These are phyloP conservation scores for Chrysolina haemoptera DNA, from an alignment of 2,888 invertebrate species.

Conservation along the genomic window DNA sequence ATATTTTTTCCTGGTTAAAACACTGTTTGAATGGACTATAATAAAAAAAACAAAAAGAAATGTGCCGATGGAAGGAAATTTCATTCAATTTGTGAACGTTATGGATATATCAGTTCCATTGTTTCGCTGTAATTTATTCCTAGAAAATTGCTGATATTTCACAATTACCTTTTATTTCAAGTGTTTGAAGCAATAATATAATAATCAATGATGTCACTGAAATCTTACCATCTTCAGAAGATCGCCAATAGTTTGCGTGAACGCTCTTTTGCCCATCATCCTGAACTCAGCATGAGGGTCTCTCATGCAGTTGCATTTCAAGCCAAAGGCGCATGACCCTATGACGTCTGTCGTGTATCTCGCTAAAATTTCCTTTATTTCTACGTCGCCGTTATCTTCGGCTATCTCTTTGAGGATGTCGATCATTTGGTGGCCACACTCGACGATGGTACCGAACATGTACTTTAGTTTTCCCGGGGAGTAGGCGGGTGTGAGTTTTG, in stretches of 20 bases:
- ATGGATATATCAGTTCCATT: too few relatives aligned
- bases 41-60: too few relatives aligned
- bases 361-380: slow-evolving; percentile 73
- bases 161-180: too few relatives aligned
- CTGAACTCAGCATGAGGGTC: slow-evolving; percentile 73
- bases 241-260: slow-evolving; percentile 64
- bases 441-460: slow-evolving; percentile 76
- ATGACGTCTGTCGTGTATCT: slow-evolving; percentile 77
- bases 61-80: too few relatives aligned
- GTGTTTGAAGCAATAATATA: too few relatives aligned
- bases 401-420: slow-evolving; percentile 66
- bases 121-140: too few relatives aligned
- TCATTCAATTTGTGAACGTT: too few relatives aligned
- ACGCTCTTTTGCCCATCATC: slow-evolving; percentile 63
- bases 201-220: background rate
- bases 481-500: slow-evolving; percentile 78
- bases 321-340: slow-evolving; percentile 75
- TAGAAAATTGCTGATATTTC: too few relatives aligned
- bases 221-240: slow-evolving; percentile 60
- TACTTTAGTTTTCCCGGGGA: slow-evolving; percentile 78
- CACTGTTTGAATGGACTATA: too few relatives aligned
- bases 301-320: slow-evolving; percentile 75
- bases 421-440: slow-evolving; percentile 73
- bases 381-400: slow-evolving; percentile 56
- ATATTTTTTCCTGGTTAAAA: too few relatives aligned